Evolutionary conservation across 1,140 invertebrate species (phyloP), one percentile per base, ranked within the genome.

Genomic region (Caenorhabditis inopinata): DNA sequence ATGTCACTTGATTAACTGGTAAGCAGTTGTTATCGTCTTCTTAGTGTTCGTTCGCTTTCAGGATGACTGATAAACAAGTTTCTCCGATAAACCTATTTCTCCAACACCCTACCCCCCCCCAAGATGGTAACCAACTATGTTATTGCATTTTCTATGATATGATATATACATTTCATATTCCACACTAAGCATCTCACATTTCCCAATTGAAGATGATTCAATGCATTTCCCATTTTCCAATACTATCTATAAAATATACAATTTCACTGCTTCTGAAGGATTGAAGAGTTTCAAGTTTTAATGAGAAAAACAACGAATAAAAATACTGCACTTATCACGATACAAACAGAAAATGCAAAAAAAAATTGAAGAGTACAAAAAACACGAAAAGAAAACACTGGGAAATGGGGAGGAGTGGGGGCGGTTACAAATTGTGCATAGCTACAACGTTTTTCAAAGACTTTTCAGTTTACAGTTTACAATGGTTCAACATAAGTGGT

Each of bases 1-100:
- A 68, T 68, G 58, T 68, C 58, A 68, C 58, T 68, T 68, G 58
- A 68, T 68, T 68, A 68, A 68, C 58, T 68, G 58, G 58, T 68
- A 68, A 68, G 58, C 58, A 38, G 58, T 68, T 68, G 32, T 68
- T 38, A 68, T 68, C 32, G 23, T 68, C 32, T 18, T 58, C 51
- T 25, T 32, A 25, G 51, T n/a, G 51, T 58, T 68, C 32, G 32
- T 11, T 42, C n/a, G 11, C n/a, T 68, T 68, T n/a, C 32, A 68
- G 58, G 32, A 68, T 18, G 25, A 42, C 27, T 68, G 58, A 68
- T 68, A 68, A 68, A 68, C 58, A 68, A 68, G 58, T 68, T 68
- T 68, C 58, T 38, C 58, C 58, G 58, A 68, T 68, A 68, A 68
- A 68, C 58, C 58, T 68, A 68, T 68, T 68, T 68, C 32, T n/a